phyloP scores from a whole-genome alignment of 2,113 vertebrate species.

The Coturnix japonica region DNA sequence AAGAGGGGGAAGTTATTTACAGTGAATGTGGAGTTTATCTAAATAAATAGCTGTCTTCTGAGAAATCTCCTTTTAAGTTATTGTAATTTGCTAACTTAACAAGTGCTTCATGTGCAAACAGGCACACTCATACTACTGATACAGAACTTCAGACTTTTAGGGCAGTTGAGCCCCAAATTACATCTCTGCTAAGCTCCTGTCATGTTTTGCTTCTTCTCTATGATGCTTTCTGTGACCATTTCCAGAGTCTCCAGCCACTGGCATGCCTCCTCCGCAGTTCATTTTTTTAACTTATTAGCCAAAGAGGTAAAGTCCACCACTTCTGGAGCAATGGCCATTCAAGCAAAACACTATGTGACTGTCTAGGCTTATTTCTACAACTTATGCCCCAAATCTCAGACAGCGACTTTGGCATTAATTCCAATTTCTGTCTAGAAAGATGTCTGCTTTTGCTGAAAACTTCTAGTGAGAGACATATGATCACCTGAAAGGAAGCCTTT shows the following conservation, averaged over 20 bases:
- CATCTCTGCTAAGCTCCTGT: not conserved
- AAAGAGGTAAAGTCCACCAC: constrained; percentile 16
- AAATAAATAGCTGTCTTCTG: not conserved
- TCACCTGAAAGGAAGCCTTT: not conserved
- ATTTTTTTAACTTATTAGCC: not conserved
- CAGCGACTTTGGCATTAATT: not conserved
- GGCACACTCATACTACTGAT: not conserved
- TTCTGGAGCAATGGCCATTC: not conserved
- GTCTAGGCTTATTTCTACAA: not conserved
- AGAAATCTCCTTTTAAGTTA: not conserved
- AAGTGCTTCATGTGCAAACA: not conserved
- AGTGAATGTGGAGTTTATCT: not conserved
- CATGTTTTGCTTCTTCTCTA: not conserved
- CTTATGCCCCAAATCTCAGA: not conserved
- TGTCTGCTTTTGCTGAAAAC: not conserved
- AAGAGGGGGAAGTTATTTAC: not conserved
- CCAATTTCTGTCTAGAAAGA: not conserved
- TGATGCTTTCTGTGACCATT: not conserved
- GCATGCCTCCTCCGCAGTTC: not conserved
- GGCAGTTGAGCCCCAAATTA: not conserved
- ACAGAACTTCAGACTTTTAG: not conserved
- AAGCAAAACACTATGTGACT: not conserved
- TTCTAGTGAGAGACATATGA: not conserved
- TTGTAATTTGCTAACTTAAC: not conserved
- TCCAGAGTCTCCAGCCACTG: not conserved